Evolutionary conservation across 92 coral and sea anemone species (phyloP).

Genomic region (Ricordea florida): DNA sequence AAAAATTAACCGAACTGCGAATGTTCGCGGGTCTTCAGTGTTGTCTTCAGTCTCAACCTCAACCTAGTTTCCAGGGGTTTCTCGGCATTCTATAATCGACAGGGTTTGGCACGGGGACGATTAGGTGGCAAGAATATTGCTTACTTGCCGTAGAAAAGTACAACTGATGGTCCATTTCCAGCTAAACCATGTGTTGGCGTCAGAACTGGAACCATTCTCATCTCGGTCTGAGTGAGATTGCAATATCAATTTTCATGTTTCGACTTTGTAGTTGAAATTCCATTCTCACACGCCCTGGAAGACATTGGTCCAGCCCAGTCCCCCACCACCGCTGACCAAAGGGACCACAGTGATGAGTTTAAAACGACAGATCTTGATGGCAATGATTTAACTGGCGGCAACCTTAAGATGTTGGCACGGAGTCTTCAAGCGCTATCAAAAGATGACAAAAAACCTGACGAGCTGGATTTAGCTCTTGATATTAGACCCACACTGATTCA

Average conservation of each 20-base stretch:
- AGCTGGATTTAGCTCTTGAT: slow-evolving; percentile 85
- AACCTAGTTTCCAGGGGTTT: too few species aligned
- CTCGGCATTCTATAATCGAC: too few species aligned
- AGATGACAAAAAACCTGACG: slow-evolving; percentile 54
- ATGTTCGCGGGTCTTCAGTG: too few species aligned
- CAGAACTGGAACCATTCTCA: too few species aligned
- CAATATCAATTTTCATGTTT: not conserved
- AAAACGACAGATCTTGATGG: slow-evolving; percentile 55
- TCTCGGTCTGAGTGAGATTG: too few species aligned
- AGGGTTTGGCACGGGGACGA: too few species aligned
- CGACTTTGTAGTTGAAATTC: slow-evolving; percentile 54
- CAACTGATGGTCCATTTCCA: too few species aligned
- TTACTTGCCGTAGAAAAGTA: too few species aligned
- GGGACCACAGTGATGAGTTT: slow-evolving; percentile 47
- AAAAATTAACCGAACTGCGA: too few species aligned
- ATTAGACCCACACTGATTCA: slow-evolving; percentile 74
- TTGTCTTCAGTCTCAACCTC: too few species aligned
- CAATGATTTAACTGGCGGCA: slow-evolving; percentile 94
- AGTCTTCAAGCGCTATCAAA: slow-evolving; percentile 67
- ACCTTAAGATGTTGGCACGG: slow-evolving; percentile 71
- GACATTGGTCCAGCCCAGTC: slow-evolving; percentile 81
- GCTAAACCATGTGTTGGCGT: too few species aligned
- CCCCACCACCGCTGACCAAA: slow-evolving; percentile 64
- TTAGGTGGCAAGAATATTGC: too few species aligned
- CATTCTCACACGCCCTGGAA: slow-evolving; percentile 33